phyloP scores from a whole-genome alignment of 2,113 vertebrate genomes.

The Bolborhynchus lineola region DNA sequence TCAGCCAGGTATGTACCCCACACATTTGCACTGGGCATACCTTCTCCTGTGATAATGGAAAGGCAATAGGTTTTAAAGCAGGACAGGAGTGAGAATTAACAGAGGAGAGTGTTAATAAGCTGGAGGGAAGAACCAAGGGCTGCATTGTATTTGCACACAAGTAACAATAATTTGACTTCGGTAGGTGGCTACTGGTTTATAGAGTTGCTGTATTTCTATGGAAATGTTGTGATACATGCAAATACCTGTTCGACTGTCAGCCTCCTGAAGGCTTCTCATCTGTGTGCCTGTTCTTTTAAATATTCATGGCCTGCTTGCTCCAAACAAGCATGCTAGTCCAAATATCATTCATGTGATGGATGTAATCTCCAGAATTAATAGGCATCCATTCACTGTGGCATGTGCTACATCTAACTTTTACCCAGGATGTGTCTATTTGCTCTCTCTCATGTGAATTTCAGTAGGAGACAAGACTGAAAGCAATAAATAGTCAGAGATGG shows the following conservation, averaged over 20 bases:
- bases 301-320: constrained; percentile 21
- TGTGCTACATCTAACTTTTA: constrained; percentile 17
- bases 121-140: neutral
- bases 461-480: constrained; percentile 2
- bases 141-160: neutral
- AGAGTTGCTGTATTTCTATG: neutral
- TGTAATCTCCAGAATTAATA: constrained; percentile 56
- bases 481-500: constrained; percentile 14
- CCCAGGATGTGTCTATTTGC: constrained; percentile 2
- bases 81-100: neutral
- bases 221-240: neutral
- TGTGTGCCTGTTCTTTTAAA: constrained; percentile 3
- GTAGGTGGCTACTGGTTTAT: neutral
- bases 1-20: neutral
- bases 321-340: neutral
- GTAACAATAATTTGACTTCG: neutral
- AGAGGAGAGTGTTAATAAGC: neutral
- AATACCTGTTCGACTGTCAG: neutral
- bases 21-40: neutral
- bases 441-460: neutral
- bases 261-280: neutral
- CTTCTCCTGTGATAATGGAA: neutral
- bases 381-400: neutral
- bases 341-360: constrained; percentile 24
- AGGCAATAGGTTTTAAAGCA: neutral